These are phyloP conservation scores for Gobiocypris rarus DNA, from an alignment of 2,113 vertebrate species.

Conservation along the genomic window DNA sequence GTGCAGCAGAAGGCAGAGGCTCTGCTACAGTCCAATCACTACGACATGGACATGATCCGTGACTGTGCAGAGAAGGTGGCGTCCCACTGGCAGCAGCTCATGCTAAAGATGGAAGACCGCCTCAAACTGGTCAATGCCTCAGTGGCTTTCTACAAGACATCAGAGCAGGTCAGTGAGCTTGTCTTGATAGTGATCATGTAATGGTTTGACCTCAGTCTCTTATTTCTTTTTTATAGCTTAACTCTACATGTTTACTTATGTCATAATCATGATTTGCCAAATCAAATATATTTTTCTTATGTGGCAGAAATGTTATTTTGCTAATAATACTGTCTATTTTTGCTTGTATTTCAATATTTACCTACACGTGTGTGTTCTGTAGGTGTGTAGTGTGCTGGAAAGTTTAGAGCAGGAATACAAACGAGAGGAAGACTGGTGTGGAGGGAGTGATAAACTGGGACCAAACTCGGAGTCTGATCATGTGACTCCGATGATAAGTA, in stretches of 20 bases:
- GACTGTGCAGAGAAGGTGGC: conserved; percentile 98
- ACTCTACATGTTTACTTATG: too few relatives aligned
- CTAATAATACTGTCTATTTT: too few relatives aligned
- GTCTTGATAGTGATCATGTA: neutral
- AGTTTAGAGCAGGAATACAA: conserved; percentile 99
- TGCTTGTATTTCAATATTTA: too few relatives aligned
- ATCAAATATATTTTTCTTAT: neutral
- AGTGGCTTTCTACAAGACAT: conserved; percentile 98
- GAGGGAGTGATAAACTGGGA: conserved; percentile 94
- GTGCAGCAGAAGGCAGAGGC: conserved; percentile 98
- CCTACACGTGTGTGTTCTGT: conserved; percentile 28
- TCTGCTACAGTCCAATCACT: conserved; percentile 95
- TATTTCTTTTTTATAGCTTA: neutral
- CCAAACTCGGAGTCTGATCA: conserved; percentile 97
- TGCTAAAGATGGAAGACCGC: conserved; percentile 99
- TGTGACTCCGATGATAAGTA: conserved; percentile 96
- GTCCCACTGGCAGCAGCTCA: conserved; percentile 98
- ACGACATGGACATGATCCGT: conserved; percentile 96
- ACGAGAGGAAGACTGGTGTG: conserved; percentile 98
- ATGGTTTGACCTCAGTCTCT: neutral
- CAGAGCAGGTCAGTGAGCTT: conserved; percentile 85
- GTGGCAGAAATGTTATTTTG: neutral
- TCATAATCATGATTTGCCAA: conserved; percentile 5
- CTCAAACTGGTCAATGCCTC: conserved; percentile 99
- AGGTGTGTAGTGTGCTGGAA: conserved; percentile 77